Percentiles rank a stretch among this genome's conserved stretches.
These are phyloP conservation scores for Tachypleus tridentatus DNA, from an alignment of 1,140 invertebrate genomes.

Conservation along the genomic window DNA sequence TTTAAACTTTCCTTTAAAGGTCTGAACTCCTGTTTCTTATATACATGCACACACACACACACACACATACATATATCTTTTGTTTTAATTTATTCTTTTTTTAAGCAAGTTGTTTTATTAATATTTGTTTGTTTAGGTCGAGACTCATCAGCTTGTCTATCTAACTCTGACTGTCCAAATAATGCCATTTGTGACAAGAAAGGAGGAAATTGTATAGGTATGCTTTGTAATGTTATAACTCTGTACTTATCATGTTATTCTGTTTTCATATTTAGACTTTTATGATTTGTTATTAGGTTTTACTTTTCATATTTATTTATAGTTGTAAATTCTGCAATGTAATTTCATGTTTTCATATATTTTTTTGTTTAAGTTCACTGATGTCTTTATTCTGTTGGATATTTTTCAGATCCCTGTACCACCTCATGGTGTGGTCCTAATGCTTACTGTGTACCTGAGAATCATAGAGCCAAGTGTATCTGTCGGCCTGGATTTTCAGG, in stretches of 20 bases:
- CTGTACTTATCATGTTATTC: no score
- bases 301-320: no score
- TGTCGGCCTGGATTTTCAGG: slow-evolving; percentile 59
- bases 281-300: no score
- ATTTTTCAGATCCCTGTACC: slow-evolving; percentile 65
- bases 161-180: slow-evolving; percentile 62
- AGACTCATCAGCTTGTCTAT: slow-evolving; percentile 46
- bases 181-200: slow-evolving; percentile 56
- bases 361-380: no score
- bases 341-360: no score
- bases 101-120: background rate
- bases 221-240: background rate
- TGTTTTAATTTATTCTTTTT: background rate
- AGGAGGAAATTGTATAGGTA: slow-evolving; percentile 36
- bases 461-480: slow-evolving; percentile 75
- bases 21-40: no score
- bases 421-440: slow-evolving; percentile 61
- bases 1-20: no score
- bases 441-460: slow-evolving; percentile 72
- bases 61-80: background rate
- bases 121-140: slow-evolving; percentile 11
- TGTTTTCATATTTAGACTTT: no score
- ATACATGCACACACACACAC: background rate
- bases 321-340: no score
- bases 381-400: background rate